These are phyloP conservation scores for Dallia pectoralis DNA, from an alignment of 2,797 vertebrate genomes.

Conservation along the genomic window DNA sequence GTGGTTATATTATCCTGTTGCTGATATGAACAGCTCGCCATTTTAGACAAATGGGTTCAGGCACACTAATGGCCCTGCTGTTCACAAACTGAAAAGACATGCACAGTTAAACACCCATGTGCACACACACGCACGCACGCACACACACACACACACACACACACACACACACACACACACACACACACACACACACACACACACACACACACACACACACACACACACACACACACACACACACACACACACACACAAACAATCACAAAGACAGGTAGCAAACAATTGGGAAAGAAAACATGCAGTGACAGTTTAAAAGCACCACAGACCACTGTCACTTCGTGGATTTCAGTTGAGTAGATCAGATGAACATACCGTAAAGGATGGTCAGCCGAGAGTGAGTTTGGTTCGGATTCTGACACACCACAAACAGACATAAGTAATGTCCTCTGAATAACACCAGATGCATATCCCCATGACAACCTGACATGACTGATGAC, in stretches of 20 bases:
- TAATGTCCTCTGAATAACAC: not conserved
- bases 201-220: not conserved
- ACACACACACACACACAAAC: not conserved
- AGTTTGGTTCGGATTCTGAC: constrained; percentile 2
- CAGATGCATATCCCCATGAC: constrained; percentile 2
- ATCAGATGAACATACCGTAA: not conserved
- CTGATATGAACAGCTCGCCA: too few species aligned
- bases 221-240: not conserved
- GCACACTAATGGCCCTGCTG: too few species aligned
- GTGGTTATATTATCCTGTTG: too few species aligned
- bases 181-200: too few species aligned
- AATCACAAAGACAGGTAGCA: not conserved
- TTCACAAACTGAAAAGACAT: too few species aligned
- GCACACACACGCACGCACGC: too few species aligned
- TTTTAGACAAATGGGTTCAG: too few species aligned
- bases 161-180: too few species aligned
- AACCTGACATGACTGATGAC: constrained; percentile 9
- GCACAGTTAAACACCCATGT: too few species aligned
- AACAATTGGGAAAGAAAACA: not conserved
- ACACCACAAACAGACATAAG: not conserved
- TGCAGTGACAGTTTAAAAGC: constrained; percentile 1
- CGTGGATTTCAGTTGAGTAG: not conserved
- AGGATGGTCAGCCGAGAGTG: not conserved
- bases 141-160: too few species aligned
- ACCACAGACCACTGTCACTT: not conserved